phyloP scores from a whole-genome alignment of 2,888 invertebrate species.

The Drosophila hamatofila region DNA sequence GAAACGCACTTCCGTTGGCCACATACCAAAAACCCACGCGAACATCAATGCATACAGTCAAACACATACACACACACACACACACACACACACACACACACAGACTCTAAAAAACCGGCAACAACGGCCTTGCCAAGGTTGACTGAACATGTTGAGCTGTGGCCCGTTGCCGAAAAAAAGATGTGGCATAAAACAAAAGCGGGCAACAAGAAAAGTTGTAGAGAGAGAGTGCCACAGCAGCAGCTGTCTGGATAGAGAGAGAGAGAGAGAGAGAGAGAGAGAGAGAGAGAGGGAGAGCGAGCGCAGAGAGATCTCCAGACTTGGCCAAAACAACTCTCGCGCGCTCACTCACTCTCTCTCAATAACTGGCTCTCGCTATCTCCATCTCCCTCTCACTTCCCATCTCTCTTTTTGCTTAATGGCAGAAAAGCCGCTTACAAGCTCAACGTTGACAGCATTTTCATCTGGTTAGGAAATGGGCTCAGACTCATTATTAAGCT shows the following conservation, averaged over 20 bases:
- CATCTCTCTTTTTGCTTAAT: constrained; percentile 38
- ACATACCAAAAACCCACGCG: constrained; percentile 72
- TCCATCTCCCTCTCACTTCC: not conserved
- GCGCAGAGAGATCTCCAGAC: constrained; percentile 11
- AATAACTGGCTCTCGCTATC: constrained; percentile 15
- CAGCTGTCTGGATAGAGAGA: constrained; percentile 23
- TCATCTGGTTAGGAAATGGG: constrained; percentile 59
- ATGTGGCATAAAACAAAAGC: constrained; percentile 66
- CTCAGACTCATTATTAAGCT: constrained; percentile 37
- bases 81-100: constrained; percentile 42
- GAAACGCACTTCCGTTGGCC: constrained; percentile 72
- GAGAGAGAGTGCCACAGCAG: constrained; percentile 29
- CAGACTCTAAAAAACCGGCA: constrained; percentile 76
- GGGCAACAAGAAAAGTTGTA: constrained; percentile 65
- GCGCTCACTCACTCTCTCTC: constrained; percentile 27
- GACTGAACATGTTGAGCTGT: constrained; percentile 76
- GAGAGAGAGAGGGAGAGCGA: no score
- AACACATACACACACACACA: constrained; percentile 41
- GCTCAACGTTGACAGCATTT: constrained; percentile 60
- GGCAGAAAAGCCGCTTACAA: constrained; percentile 71
- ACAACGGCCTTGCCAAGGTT: constrained; percentile 85
- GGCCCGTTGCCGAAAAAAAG: constrained; percentile 61
- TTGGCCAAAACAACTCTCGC: constrained; percentile 30
- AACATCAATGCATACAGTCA: constrained; percentile 31
- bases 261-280: constrained; percentile 18